Conservation (phyloP, 2,888 invertebrate species). For the Ophion costatus region DNA sequence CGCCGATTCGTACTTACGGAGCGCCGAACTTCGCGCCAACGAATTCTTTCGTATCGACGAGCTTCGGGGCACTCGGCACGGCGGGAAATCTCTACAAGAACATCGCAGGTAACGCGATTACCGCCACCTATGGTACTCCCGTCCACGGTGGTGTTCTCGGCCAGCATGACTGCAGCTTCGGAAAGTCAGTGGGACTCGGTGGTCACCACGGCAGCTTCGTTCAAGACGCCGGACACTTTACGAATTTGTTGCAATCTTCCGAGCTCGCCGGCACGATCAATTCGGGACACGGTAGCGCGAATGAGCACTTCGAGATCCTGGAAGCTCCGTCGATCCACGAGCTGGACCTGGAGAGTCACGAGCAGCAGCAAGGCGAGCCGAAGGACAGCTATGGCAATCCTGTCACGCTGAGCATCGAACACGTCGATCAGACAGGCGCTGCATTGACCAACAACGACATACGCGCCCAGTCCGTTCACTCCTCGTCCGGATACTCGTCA, state of each 20-base stretch:
- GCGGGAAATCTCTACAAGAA: slow-evolving; percentile 77
- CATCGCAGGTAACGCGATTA: slow-evolving; percentile 70
- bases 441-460: slow-evolving; percentile 64
- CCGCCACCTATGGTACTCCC: slow-evolving; percentile 77
- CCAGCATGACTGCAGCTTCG: slow-evolving; percentile 68
- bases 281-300: slow-evolving; percentile 36
- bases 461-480: slow-evolving; percentile 43
- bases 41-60: slow-evolving; percentile 73
- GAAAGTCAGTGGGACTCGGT: slow-evolving; percentile 63
- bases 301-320: slow-evolving; percentile 53
- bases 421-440: slow-evolving; percentile 57
- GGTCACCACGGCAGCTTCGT: slow-evolving; percentile 38
- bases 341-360: slow-evolving; percentile 74
- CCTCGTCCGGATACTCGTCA: slow-evolving; percentile 39
- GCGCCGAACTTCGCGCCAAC: slow-evolving; percentile 80
- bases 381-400: slow-evolving; percentile 81
- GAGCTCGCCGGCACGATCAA: slow-evolving; percentile 32
- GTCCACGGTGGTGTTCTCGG: slow-evolving; percentile 52
- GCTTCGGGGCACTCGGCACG: slow-evolving; percentile 68
- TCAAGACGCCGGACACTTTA: slow-evolving; percentile 39
- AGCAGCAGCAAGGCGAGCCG: slow-evolving; percentile 73
- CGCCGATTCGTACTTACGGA: slow-evolving; percentile 80
- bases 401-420: slow-evolving; percentile 64
- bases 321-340: slow-evolving; percentile 74
- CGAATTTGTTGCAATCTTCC: slow-evolving; percentile 48